phyloP scores from a whole-genome alignment of 2,797 vertebrate species.

The Rhinichthys osculus region DNA sequence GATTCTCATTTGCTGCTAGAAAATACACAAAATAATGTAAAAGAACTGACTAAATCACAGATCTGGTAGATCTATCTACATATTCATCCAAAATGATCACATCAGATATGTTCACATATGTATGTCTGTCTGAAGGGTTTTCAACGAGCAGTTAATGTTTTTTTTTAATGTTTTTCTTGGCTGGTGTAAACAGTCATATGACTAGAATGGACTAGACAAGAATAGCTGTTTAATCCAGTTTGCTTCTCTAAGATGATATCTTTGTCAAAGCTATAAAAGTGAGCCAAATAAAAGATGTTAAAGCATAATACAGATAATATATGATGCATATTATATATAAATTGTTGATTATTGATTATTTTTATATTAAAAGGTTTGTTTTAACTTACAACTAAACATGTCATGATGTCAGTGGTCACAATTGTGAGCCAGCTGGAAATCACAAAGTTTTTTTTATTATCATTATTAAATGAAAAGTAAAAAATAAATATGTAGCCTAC shows the following conservation, averaged over 20 bases:
- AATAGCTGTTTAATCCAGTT: neutral
- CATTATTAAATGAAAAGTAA: neutral
- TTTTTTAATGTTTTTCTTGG: neutral
- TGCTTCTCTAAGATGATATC: neutral
- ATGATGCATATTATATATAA: neutral
- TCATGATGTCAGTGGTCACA: neutral
- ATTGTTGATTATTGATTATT: neutral
- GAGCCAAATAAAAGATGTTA: neutral
- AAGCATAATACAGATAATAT: neutral
- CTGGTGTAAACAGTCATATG: neutral
- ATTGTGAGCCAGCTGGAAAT: neutral
- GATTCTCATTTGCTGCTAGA: neutral
- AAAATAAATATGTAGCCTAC: neutral
- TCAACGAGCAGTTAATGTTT: neutral
- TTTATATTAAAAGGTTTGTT: neutral
- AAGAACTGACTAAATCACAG: neutral
- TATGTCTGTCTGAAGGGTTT: neutral
- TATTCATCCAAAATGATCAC: neutral
- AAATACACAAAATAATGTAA: neutral
- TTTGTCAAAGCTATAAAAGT: neutral
- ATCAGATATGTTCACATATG: neutral
- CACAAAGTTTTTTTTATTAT: neutral
- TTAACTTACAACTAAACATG: neutral
- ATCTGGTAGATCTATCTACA: neutral
- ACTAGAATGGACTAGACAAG: neutral